Percentiles rank a stretch among this genome's conserved stretches.
These are phyloP conservation scores for Leucozona laternaria DNA, from an alignment of 2,888 invertebrate species.

Conservation along the genomic window DNA sequence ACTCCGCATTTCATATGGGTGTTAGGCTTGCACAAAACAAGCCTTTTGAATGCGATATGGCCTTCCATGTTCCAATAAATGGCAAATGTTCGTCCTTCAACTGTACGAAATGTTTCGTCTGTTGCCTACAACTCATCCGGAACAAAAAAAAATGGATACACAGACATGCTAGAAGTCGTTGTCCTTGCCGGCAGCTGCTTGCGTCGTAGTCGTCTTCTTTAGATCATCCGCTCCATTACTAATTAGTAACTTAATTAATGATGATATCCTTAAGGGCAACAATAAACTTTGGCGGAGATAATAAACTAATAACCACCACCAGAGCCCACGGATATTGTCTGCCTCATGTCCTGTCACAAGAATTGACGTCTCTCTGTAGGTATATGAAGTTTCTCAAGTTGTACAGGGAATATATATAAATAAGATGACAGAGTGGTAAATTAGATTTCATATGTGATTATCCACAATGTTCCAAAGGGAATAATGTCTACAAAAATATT, in stretches of 20 bases:
- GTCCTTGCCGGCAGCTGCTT: not conserved
- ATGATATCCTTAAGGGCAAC: slow-evolving; percentile 69
- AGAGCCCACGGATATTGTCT: slow-evolving; percentile 59
- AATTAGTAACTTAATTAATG: slow-evolving; percentile 74
- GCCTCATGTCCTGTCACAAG: not conserved
- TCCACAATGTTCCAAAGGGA: slow-evolving; percentile 17
- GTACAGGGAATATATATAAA: not conserved
- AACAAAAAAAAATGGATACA: not conserved
- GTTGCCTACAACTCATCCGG: not conserved
- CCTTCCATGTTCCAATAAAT: slow-evolving; percentile 11
- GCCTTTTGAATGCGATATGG: not conserved
- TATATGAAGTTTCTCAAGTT: slow-evolving; percentile 1
- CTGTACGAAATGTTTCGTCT: not conserved
- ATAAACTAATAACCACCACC: slow-evolving; percentile 73
- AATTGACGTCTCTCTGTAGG: slow-evolving; percentile 42
- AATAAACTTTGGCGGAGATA: slow-evolving; percentile 69
- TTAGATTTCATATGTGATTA: slow-evolving; percentile 58
- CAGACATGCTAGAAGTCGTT: slow-evolving; percentile 10
- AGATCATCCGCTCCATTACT: slow-evolving; percentile 60
- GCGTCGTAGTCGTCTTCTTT: not conserved
- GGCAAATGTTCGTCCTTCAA: not conserved
- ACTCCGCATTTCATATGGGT: slow-evolving; percentile 26
- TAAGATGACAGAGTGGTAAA: slow-evolving; percentile 31
- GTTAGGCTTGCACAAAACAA: not conserved
- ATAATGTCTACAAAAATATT: not conserved